Evolutionary conservation across 2,113 vertebrate genomes (phyloP).

Genomic region (Catharus minimus): DNA sequence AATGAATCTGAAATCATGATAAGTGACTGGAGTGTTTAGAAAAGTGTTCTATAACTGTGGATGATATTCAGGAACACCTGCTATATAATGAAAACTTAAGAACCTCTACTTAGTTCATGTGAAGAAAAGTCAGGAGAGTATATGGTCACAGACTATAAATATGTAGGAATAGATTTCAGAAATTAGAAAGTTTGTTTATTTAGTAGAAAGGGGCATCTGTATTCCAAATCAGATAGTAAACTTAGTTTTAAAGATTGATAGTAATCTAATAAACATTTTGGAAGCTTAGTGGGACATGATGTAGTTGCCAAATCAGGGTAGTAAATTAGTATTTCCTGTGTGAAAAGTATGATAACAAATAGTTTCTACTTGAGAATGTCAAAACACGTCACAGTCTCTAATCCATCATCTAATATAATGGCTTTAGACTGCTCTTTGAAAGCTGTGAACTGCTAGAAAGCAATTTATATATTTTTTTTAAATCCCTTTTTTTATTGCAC

Average conservation of each 20-base stretch:
- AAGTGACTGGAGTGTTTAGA: not conserved
- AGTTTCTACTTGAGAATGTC: not conserved
- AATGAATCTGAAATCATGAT: not conserved
- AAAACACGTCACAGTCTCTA: not conserved
- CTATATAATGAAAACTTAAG: not conserved
- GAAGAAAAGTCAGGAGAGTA: not conserved
- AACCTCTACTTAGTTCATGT: not conserved
- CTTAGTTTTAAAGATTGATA: not conserved
- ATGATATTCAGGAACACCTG: not conserved
- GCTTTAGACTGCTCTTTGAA: not conserved
- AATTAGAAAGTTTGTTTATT: not conserved
- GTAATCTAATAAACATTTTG: not conserved
- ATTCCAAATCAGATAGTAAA: not conserved
- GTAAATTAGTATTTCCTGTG: not conserved
- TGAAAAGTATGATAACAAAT: not conserved
- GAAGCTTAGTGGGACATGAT: not conserved
- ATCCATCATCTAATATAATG: not conserved
- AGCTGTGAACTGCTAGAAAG: not conserved
- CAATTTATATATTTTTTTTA: accelerated
- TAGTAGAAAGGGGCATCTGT: not conserved
- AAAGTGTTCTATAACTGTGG: not conserved
- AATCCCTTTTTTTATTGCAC: not conserved
- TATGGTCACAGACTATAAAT: not conserved
- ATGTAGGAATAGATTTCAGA: not conserved
- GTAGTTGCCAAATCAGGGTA: not conserved